Conservation (phyloP, 2,113 vertebrate species). For the Oreochromis aureus region DNA sequence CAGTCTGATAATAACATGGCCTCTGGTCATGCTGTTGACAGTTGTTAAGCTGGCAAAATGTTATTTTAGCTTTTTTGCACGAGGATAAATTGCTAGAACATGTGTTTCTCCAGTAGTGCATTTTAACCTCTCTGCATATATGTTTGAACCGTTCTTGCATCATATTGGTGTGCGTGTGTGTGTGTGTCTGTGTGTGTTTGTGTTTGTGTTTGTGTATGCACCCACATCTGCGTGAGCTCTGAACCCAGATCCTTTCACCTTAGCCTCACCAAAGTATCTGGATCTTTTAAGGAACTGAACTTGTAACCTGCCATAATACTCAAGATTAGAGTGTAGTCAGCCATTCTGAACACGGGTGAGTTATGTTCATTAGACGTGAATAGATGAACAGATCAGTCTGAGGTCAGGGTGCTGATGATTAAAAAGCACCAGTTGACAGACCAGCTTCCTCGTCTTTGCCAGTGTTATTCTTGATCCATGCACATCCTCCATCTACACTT, state of each 20-base stretch:
- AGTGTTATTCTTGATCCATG: not conserved
- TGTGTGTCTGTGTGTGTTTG: not conserved
- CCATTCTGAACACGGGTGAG: constrained; percentile 30
- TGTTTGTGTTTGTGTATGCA: not conserved
- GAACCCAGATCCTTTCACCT: constrained; percentile 31
- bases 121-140: not conserved
- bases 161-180: not conserved
- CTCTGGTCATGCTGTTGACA: constrained; percentile 48
- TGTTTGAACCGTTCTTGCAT: not conserved
- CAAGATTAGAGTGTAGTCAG: not conserved
- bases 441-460: not conserved
- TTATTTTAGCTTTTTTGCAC: constrained; percentile 46
- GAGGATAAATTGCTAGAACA: constrained; percentile 13
- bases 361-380: constrained; percentile 27
- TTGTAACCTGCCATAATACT: not conserved
- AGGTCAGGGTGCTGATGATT: not conserved
- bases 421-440: not conserved
- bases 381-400: not conserved
- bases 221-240: not conserved
- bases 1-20: constrained; percentile 48
- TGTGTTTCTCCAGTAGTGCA: constrained; percentile 3
- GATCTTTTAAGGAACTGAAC: constrained; percentile 3
- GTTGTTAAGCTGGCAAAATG: constrained; percentile 35
- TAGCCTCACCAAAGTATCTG: not conserved
- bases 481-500: not conserved